phyloP scores from a whole-genome alignment of 2,797 vertebrate genomes.

The Heterohyrax brucei region DNA sequence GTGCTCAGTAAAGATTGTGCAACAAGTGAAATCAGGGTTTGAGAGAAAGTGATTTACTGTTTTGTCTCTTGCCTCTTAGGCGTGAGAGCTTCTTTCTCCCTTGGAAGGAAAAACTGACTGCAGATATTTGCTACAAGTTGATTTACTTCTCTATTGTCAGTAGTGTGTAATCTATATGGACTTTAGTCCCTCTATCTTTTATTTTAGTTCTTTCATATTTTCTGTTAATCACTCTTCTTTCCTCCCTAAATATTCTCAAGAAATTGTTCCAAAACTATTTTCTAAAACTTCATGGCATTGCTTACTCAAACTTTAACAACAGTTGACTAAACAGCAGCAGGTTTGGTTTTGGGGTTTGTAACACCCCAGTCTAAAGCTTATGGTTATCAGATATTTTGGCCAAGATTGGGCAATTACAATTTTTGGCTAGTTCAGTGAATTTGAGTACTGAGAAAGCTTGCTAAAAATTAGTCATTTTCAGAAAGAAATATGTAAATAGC shows the following conservation, averaged over 20 bases:
- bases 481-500: not conserved
- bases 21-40: not conserved
- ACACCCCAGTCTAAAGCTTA: not conserved
- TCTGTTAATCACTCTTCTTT: not conserved
- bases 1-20: not conserved
- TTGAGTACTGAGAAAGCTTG: slow-evolving; percentile 37
- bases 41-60: not conserved
- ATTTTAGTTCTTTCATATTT: not conserved
- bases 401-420: not conserved
- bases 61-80: not conserved
- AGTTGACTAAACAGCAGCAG: not conserved
- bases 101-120: not conserved
- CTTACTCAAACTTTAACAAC: not conserved
- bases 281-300: not conserved
- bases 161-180: not conserved
- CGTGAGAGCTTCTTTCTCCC: not conserved
- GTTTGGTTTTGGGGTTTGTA: not conserved
- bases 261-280: slow-evolving; percentile 3
- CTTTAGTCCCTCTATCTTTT: not conserved
- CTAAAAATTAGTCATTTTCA: slow-evolving; percentile 62
- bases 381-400: not conserved
- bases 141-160: not conserved
- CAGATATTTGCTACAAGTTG: not conserved
- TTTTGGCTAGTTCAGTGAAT: not conserved
- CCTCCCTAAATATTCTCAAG: not conserved